Conservation (phyloP, 92 coral and sea anemone species). For the Parazoanthus swiftii region DNA sequence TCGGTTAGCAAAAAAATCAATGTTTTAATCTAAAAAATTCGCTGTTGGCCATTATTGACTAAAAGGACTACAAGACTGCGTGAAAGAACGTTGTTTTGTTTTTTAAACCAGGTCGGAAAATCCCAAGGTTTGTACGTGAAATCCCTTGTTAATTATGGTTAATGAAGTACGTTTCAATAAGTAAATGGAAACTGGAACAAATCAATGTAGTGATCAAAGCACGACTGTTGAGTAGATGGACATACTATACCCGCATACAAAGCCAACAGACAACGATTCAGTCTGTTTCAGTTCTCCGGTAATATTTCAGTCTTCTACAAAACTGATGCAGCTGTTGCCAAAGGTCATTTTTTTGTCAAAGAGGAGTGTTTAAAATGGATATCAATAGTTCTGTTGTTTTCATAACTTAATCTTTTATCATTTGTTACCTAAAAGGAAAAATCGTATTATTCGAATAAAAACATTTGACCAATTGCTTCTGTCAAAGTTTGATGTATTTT, state of each 20-base stretch:
- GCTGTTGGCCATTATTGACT: background rate
- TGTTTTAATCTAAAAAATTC: background rate
- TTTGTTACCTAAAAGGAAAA: background rate
- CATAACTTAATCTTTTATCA: background rate
- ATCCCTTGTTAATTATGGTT: background rate
- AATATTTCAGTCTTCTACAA: too few species aligned
- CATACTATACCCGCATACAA: too few species aligned
- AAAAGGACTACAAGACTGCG: background rate
- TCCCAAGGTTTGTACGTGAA: background rate
- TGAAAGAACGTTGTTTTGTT: background rate
- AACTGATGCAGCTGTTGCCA: background rate
- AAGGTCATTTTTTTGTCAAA: background rate
- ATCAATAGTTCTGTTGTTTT: too few species aligned
- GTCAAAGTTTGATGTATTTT: background rate
- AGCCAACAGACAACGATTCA: too few species aligned
- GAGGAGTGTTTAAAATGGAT: too few species aligned
- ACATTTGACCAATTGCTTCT: background rate
- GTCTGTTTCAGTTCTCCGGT: too few species aligned
- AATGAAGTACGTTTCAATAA: background rate
- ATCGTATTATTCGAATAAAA: background rate
- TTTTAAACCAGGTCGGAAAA: background rate
- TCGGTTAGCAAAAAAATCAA: background rate
- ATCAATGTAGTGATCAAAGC: background rate
- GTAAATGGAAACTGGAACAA: background rate
- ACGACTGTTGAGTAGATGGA: too few species aligned